Base-by-base conservation (phyloP, 1,140 invertebrate genomes). In the Aphis craccivora region DNA sequence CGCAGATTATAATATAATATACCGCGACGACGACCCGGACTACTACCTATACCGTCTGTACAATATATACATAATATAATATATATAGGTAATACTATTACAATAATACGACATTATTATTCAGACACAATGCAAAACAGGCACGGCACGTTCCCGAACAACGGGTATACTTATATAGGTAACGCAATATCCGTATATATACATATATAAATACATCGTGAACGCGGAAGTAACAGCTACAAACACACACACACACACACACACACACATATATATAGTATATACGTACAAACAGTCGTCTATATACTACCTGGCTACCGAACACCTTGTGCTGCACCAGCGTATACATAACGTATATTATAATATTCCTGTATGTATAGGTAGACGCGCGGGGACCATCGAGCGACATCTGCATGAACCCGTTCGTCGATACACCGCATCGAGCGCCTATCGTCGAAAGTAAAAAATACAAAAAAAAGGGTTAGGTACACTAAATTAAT, bases 111-210 rank as follows among this genome's bases (percentile, higher is more conserved):
- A 86, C 48, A 88, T 35, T 88, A 90, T 60, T 90, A 93, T 93
- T 93, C 91, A 93, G 81, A 93, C 91, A 93, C 91, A 93, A 93
- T 93, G 91, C 91, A 93, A 93, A 93, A 93, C 91, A 93, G 91
- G 76, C 91, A 91, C n/a, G 90, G 91, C 81, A 93, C 91, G 91
- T 93, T 83, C 67, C 53, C 45, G 60, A 76, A 76, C 30, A 76
- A 76, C 60, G 60, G n/a, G 60, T n/a, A n/a, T n/a, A n/a, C n/a
- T 37, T 2, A 76, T 76, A 76, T 76, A 76, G 30, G 60, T 35
- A 76, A 76, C 60, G 14, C 60, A n/a, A 76, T n/a, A 76, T 76
- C 60, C 60, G 30, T 76, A 76, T 76, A 76, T n/a, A 67, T 76
- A 20, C n/a, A 14, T 76, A 76, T 76, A 51, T 51, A 51, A 51